Evolutionary conservation across 2,113 vertebrate genomes (phyloP).

Genomic region (Chloropsis cyanopogon): DNA sequence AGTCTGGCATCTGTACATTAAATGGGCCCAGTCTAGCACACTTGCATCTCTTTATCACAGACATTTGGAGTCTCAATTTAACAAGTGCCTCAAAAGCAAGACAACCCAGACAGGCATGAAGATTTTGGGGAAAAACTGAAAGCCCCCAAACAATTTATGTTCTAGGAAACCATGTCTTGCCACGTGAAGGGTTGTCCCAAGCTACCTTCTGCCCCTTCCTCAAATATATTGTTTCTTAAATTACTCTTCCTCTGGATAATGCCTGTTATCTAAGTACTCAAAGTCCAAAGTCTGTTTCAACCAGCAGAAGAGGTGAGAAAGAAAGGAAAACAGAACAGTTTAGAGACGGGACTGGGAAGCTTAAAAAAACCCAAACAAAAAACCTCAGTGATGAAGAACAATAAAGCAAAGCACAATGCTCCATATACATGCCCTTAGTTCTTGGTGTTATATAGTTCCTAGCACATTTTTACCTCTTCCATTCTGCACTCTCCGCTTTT

Average conservation of each 20-base stretch:
- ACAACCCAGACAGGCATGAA: not conserved
- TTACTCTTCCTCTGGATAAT: not conserved
- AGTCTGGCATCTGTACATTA: constrained; percentile 2
- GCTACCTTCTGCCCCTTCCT: not conserved
- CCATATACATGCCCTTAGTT: not conserved
- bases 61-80: not conserved
- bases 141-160: not conserved
- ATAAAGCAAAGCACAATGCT: not conserved
- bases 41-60: not conserved
- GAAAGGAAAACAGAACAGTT: not conserved
- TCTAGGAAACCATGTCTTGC: not conserved
- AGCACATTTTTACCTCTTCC: not conserved
- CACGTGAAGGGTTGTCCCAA: not conserved
- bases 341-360: not conserved
- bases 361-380: not conserved
- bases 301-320: not conserved
- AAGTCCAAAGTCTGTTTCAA: not conserved
- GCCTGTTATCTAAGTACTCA: not conserved
- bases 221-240: not conserved
- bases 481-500: not conserved
- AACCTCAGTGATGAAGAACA: not conserved
- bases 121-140: not conserved
- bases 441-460: not conserved
- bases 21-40: not conserved
- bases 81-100: not conserved